phyloP scores from a whole-genome alignment of 1,140 invertebrate species.

The Dufourea novaeangliae region DNA sequence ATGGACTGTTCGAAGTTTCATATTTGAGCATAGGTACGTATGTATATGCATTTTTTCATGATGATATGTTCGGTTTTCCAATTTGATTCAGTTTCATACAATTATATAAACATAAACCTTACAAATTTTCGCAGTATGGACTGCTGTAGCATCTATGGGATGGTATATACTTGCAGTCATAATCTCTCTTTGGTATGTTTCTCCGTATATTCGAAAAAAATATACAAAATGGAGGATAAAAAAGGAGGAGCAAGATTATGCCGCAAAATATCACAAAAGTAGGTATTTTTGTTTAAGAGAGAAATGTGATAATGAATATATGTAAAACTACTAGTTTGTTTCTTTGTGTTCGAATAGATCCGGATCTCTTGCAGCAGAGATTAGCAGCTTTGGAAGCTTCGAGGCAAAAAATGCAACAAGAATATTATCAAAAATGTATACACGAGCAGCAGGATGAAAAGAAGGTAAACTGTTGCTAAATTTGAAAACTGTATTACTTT shows the following conservation, averaged over 20 bases:
- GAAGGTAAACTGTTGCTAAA: constrained; percentile 67
- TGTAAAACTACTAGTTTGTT: constrained; percentile 24
- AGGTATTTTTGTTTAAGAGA: constrained; percentile 14
- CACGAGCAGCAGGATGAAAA: constrained; percentile 68
- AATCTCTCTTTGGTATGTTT: constrained; percentile 65
- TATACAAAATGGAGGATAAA: constrained; percentile 71
- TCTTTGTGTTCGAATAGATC: constrained; percentile 72
- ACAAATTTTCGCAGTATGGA: constrained; percentile 64
- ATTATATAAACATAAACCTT: background rate
- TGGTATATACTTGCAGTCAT: constrained; percentile 72
- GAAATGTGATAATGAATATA: background rate
- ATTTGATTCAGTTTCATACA: background rate
- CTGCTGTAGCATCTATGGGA: constrained; percentile 66
- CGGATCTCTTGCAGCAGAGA: constrained; percentile 73
- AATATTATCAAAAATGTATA: constrained; percentile 71
- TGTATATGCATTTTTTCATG: too few relatives aligned
- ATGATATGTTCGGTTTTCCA: too few relatives aligned
- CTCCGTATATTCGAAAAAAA: constrained; percentile 70
- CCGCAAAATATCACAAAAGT: constrained; percentile 80
- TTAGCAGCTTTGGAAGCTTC: constrained; percentile 71
- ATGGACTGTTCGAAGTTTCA: background rate
- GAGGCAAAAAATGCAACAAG: constrained; percentile 77
- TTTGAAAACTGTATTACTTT: background rate
- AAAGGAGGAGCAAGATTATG: constrained; percentile 74
- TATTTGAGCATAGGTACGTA: constrained; percentile 4